phyloP scores from a whole-genome alignment of 2,113 vertebrate genomes.

The Phainopepla nitens region DNA sequence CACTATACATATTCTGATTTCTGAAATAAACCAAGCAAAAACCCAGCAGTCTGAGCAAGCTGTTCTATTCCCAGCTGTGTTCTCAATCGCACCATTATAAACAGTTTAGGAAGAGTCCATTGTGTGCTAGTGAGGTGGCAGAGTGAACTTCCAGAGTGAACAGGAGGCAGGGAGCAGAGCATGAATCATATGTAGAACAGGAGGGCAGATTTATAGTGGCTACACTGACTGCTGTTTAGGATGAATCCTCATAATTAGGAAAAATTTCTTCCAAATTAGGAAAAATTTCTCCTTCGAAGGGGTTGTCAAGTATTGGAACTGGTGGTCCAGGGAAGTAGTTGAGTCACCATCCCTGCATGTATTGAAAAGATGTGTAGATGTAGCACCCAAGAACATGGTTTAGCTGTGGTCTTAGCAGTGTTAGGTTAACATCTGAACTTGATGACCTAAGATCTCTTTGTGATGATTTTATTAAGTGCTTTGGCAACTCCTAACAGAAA shows the following conservation, averaged over 20 bases:
- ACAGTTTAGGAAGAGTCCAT: not conserved
- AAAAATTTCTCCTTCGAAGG: not conserved
- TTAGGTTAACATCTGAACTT: not conserved
- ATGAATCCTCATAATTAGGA: not conserved
- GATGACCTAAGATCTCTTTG: not conserved
- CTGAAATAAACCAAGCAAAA: not conserved
- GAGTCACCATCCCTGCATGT: not conserved
- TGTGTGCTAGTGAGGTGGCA: not conserved
- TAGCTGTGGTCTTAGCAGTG: not conserved
- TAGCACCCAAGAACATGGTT: not conserved
- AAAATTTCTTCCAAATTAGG: not conserved
- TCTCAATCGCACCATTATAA: not conserved
- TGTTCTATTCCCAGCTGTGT: not conserved
- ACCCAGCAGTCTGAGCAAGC: not conserved
- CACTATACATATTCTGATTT: not conserved
- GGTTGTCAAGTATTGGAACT: not conserved
- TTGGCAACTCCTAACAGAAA: not conserved
- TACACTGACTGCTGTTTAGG: not conserved
- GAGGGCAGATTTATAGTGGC: not conserved
- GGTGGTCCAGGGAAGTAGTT: not conserved
- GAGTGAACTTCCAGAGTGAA: not conserved
- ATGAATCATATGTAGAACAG: accelerated
- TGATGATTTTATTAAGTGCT: not conserved
- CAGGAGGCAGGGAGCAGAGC: not conserved
- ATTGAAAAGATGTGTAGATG: not conserved